Evolutionary conservation across 2,888 invertebrate genomes (phyloP), one percentile per base, ranked within the genome.

Genomic region (Leptura quadrifasciata): DNA sequence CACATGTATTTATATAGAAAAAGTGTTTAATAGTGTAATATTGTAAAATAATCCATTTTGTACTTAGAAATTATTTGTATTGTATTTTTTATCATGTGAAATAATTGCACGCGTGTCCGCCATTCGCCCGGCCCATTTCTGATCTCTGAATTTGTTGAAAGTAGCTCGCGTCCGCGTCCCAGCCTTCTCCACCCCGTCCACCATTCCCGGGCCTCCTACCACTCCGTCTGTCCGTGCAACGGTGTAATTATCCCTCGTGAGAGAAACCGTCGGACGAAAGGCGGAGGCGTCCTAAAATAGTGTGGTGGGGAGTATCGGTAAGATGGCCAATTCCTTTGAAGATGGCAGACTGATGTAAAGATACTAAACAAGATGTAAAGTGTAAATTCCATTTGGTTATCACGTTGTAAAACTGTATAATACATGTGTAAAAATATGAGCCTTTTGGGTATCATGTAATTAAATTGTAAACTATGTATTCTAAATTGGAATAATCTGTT

Each of bases 281-380:
- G 52, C 61, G 27, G 52, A 60, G 47, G 47, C 31, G 52, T 61
- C 47, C 27, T 61, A 76, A 76, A 80, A 79, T 81, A 81, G 79
- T 82, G 85, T 82, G 86, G 84, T 82, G 85, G 85, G 85, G 86
- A 86, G 83, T 81, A 82, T 80, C 79, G 82, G 82, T 82, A 79
- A 84, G 85, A 85, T 81, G 85, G 87, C 86, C 86, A 85, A 83
- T 85, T 87, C 84, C 78, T 78, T 81, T 81, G 77, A 82, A 85
- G 80, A 85, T 84, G 86, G 86, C 88, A 89, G 89, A 89, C 89
- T 89, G 89, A 89, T 89, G 89, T 89, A 89, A 89, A 89, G 89
- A 87, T 88, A 88, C 87, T 88, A 89, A 87, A 88, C 85, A 86
- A 86, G 86, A 86, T 89, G 89, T 89, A 89, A 89, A 89, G 88